Evolutionary conservation across 2,113 vertebrate species (phyloP).

Genomic region (Arenaria interpres): DNA sequence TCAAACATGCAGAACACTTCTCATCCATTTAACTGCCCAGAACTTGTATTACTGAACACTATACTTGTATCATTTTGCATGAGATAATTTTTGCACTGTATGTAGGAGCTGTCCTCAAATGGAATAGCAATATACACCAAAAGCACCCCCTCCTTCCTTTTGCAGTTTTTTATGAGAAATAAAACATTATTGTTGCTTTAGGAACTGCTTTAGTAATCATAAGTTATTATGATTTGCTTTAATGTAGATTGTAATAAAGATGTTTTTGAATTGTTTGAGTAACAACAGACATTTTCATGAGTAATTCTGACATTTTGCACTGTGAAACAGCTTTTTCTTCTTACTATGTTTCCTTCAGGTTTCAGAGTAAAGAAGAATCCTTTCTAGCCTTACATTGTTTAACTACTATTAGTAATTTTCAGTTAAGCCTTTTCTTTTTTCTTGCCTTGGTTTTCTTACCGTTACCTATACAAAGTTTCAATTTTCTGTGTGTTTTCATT

Average conservation of each 20-base stretch:
- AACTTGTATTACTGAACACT: not conserved
- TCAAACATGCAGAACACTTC: not conserved
- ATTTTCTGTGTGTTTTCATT: not conserved
- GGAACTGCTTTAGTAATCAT: constrained; percentile 46
- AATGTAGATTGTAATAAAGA: constrained; percentile 32
- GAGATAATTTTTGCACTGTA: not conserved
- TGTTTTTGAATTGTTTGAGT: constrained; percentile 18
- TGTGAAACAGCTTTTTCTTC: constrained; percentile 33
- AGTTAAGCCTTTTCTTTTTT: not conserved
- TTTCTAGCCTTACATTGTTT: constrained; percentile 35
- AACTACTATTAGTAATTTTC: constrained; percentile 25
- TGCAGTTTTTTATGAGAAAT: constrained; percentile 35
- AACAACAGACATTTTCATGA: constrained; percentile 53
- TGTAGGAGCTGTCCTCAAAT: not conserved
- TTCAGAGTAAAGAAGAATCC: constrained; percentile 9
- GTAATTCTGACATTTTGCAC: constrained; percentile 54
- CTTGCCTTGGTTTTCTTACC: not conserved
- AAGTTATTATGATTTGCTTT: not conserved
- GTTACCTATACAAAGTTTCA: not conserved
- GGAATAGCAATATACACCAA: not conserved
- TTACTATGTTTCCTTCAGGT: constrained; percentile 12
- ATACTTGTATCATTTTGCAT: not conserved
- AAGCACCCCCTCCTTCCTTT: not conserved
- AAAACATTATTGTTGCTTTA: constrained; percentile 23
- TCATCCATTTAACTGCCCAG: not conserved